Percentiles rank a stretch among this genome's conserved stretches.
phyloP scores from a whole-genome alignment of 2,888 invertebrate genomes.

The Rambutsinella grinnellia region DNA sequence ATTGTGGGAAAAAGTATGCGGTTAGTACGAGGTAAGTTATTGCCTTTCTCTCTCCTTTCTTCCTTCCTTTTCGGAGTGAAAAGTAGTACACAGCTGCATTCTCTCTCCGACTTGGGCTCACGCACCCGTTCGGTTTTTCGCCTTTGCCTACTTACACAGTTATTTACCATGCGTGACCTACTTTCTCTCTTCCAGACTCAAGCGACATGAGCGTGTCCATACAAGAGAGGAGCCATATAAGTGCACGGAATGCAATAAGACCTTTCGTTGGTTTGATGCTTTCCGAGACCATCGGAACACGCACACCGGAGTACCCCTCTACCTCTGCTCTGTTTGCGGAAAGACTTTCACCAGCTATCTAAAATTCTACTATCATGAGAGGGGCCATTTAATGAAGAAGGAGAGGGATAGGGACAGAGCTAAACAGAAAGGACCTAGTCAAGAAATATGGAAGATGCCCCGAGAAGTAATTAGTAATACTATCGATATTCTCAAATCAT shows the following conservation, averaged over 20 bases:
- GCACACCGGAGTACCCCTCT: slow-evolving; percentile 60
- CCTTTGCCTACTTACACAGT: background rate
- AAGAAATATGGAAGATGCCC: background rate
- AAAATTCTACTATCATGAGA: slow-evolving; percentile 60
- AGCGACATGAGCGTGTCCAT: slow-evolving; percentile 58
- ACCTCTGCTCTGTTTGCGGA: slow-evolving; percentile 58
- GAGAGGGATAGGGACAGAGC: slow-evolving; percentile 48
- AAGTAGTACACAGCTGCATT: background rate
- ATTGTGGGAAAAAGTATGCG: slow-evolving; percentile 58
- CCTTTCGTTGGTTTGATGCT: slow-evolving; percentile 61
- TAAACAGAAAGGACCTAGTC: slow-evolving; percentile 6
- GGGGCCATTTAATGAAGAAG: slow-evolving; percentile 59
- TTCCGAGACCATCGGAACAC: slow-evolving; percentile 61
- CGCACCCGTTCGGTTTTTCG: background rate
- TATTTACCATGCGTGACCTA: background rate
- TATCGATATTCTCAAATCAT: slow-evolving; percentile 47
- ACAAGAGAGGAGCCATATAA: slow-evolving; percentile 60
- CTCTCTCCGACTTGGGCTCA: background rate
- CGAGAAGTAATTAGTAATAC: slow-evolving; percentile 13
- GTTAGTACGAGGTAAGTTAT: slow-evolving; percentile 56
- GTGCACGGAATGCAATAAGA: slow-evolving; percentile 59
- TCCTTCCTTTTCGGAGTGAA: background rate
- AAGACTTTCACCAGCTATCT: slow-evolving; percentile 60
- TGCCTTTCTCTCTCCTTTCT: background rate
- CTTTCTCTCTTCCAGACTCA: slow-evolving; percentile 36